Evolutionary conservation across 2,888 invertebrate genomes (phyloP), one percentile per base, ranked within the genome.

Genomic region (Drosophila incognita): DNA sequence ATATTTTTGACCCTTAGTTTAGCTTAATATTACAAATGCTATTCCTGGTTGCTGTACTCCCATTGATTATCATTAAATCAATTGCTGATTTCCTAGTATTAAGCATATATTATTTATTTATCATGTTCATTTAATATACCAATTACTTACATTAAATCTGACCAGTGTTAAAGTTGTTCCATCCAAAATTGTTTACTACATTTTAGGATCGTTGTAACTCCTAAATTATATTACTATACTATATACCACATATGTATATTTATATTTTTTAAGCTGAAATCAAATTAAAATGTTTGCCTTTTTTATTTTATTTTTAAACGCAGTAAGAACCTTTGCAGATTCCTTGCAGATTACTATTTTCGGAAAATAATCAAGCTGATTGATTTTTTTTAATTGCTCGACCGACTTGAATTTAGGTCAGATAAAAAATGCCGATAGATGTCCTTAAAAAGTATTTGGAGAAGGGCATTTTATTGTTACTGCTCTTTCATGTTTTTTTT

Each of bases 381-480:
- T 21, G 46, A 15, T 15, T 24, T 46, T 40, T 21, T 24, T 46
- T 24, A 15, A 46, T 46, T 46, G 24, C 4, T 46, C 4, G 15
- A 46, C 40, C 8, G 15, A 15, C 15, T 46, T 15, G 24, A 24
- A 46, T 15, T 21, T 24, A 8, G 46, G 46, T 46, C 46, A 46
- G 7, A 15, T 4, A 46, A 24, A 15, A 46, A 46, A 15, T 21
- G 13, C 2, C 21, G 21, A 21, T 15, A 46, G 46, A 46, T 24
- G 21, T 46, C 15, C 15, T 24, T 21, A 15, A 46, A 46, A 46
- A 8, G 33, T 24, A 11, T 35, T 18, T 35, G 10, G 18, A 21
- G 13, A 48, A 69, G 53, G 42, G 52, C 59, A 48, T 69, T 53
- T 24, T 3, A 11, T 10, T 21, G 36, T 38, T 15, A 24, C 60